Base-by-base conservation (phyloP, 1,140 invertebrate species). In the Polypedilum pembai region DNA sequence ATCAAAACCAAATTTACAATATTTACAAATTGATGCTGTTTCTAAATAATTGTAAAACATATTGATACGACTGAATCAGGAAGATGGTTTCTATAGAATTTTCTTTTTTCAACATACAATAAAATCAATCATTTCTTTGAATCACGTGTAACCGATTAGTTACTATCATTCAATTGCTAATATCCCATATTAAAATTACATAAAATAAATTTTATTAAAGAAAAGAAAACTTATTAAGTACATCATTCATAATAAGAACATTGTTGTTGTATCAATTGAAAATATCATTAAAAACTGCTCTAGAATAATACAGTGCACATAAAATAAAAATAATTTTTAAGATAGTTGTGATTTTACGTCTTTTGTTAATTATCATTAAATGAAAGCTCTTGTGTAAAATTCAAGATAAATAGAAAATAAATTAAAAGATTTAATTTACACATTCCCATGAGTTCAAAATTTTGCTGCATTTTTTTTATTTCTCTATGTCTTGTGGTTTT, bases 11-110 rank as follows among this genome's bases (percentile, higher is more conserved):
- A n/a, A n/a, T 56, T n/a, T 56, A 56, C 45, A 56, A 15, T 21
- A 69, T 69, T 69, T 69, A 69, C n/a, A 69, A 69, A 69, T 69
- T 69, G 65, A 69, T 69, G 65, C 65, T 69, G 65, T 69, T 69
- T 69, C 20, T 21, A 69, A 69, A 69, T 69, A 21, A 18, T 69
- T 69, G 12, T n/a, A 56, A n/a, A 56, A 4, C 12, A 56, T 56
- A 56, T 56, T 56, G 45, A 56, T 56, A 33, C 24, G 24, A 33
- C 24, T 33, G 24, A 33, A 33, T 33, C 5, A 33, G 24, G n/a
- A n/a, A n/a, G n/a, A n/a, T n/a, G n/a, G n/a, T n/a, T 33, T 33
- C 24, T 33, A 33, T 33, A 3, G 5, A 33, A 33, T 33, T 33
- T 33, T 33, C 24, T 33, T 33, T 33, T 33, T 33, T 33, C 24